Evolutionary conservation across 1,140 invertebrate species (phyloP).

Genomic region (Venturia canescens): DNA sequence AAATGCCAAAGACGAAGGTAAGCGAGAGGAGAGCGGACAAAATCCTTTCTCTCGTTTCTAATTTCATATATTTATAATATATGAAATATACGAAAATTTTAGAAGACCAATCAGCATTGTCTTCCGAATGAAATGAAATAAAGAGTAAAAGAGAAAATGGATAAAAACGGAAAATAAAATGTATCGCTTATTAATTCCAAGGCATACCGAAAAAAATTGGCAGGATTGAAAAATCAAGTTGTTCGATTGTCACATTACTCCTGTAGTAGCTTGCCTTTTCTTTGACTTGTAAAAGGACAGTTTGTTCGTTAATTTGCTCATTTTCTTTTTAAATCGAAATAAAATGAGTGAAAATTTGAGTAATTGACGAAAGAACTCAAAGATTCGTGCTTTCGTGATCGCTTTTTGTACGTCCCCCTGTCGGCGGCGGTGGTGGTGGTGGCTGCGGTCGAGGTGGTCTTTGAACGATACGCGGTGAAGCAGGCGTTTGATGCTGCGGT

Average conservation of each 20-base stretch:
- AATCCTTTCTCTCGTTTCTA: too few relatives aligned
- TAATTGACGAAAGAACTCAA: slow-evolving; percentile 52
- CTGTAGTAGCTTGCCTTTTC: not conserved
- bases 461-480: slow-evolving; percentile 70
- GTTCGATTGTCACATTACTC: slow-evolving; percentile 18
- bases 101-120: not conserved
- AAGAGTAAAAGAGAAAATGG: not conserved
- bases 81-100: too few relatives aligned
- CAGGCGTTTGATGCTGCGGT: slow-evolving; percentile 65
- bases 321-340: not conserved
- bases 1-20: not conserved
- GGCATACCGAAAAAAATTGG: not conserved
- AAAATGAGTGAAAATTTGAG: not conserved
- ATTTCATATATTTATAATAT: too few relatives aligned
- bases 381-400: slow-evolving; percentile 76
- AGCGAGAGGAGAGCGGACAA: not conserved
- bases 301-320: slow-evolving; percentile 26
- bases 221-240: slow-evolving; percentile 16
- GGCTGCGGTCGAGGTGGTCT: slow-evolving; percentile 74
- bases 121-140: not conserved
- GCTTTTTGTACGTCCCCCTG: slow-evolving; percentile 62
- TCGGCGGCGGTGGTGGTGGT: slow-evolving; percentile 74
- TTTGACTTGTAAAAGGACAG: not conserved
- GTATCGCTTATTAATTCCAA: not conserved
- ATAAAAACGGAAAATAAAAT: not conserved